These are phyloP conservation scores for Pemphredon lugubris DNA, from an alignment of 2,888 invertebrate species.

Conservation along the genomic window DNA sequence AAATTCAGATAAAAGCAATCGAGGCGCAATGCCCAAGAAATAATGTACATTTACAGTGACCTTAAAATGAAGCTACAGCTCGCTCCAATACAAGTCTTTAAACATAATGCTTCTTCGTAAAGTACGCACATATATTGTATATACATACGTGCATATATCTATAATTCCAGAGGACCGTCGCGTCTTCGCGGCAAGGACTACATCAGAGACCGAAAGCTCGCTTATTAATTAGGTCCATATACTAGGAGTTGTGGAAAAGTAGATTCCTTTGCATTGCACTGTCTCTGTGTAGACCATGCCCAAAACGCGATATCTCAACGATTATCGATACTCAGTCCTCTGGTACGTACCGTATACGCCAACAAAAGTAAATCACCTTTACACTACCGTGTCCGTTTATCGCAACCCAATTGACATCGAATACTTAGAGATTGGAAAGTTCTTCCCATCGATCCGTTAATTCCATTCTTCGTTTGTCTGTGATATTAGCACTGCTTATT, in stretches of 20 bases:
- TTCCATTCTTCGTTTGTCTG: constrained; percentile 32
- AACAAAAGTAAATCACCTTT: constrained; percentile 48
- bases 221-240: constrained; percentile 50
- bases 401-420: constrained; percentile 38
- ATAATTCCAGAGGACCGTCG: constrained; percentile 42
- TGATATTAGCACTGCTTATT: constrained; percentile 47
- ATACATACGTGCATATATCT: constrained; percentile 22
- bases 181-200: constrained; percentile 47
- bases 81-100: constrained; percentile 51
- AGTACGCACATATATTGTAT: constrained; percentile 36
- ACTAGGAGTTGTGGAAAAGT: constrained; percentile 37
- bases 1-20: constrained; percentile 50
- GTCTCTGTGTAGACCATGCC: constrained; percentile 38
- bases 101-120: constrained; percentile 50
- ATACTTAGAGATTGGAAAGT: constrained; percentile 29
- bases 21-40: constrained; percentile 45
- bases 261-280: constrained; percentile 43
- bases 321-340: constrained; percentile 23
- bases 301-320: constrained; percentile 33
- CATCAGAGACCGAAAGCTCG: constrained; percentile 47
- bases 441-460: constrained; percentile 34
- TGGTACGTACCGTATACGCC: constrained; percentile 36
- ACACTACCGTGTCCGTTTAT: constrained; percentile 33
- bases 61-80: constrained; percentile 41
- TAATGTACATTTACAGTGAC: constrained; percentile 61